Base-by-base conservation (phyloP, 2,888 invertebrate genomes). In the Meghimatium bilineatum region DNA sequence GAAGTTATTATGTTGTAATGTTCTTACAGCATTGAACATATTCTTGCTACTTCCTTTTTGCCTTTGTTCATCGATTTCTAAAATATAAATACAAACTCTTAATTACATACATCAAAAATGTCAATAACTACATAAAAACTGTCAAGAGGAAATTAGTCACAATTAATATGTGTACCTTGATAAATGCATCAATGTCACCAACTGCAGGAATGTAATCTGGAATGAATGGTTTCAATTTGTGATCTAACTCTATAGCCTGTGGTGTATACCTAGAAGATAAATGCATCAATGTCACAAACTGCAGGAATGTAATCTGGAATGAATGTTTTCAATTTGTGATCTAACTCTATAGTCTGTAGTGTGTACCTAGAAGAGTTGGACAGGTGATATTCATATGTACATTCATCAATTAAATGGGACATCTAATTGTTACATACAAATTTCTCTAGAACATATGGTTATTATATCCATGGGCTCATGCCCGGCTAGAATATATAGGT, bases 121-220 rank as follows among this genome's bases (percentile, higher is more conserved):
- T n/a, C n/a, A n/a, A n/a, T n/a, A n/a, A n/a, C n/a, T n/a, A n/a
- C n/a, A n/a, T n/a, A n/a, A n/a, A n/a, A n/a, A n/a, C n/a, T n/a
- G n/a, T n/a, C n/a, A 44, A 44, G 44, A 12, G 5, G 12, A 8
- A 44, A 44, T 12, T 44, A 8, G 44, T 12, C 44, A 44, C 44
- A 44, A 44, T 44, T 44, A 44, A 44, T 44, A 44, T 44, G 69
- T 60, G 23, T 83, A 98, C 97, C 95, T 99, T 99, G 67, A 99
- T 95, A 94, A 99, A 99, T 5, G 98, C 98, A 94, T 99, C 99
- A 88, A 99, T 98, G 94, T 99, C 99, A 0, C 99, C 99, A 75
- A 99, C 98, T 0, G 98, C 97, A 17, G 99, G 99, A 89, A 99
- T 97, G 94, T 96, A 99, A 91, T 99, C 99, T 0, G 99, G 98